Evolutionary conservation across 2,888 invertebrate genomes (phyloP).

Genomic region (Pyrrhosoma nymphula): DNA sequence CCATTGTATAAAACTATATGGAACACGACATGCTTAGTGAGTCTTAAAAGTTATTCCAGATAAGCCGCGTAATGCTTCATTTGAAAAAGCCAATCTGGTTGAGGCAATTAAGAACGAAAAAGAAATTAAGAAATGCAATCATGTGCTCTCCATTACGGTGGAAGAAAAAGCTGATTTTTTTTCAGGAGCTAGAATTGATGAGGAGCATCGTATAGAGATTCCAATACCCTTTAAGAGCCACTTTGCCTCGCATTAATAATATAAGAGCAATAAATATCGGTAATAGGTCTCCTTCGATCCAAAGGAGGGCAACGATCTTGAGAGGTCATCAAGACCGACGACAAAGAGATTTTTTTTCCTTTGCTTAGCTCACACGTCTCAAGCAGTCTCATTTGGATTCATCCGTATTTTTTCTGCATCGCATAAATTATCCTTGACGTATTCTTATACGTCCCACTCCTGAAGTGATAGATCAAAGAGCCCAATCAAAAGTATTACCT

Average conservation of each 20-base stretch:
- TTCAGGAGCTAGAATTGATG: neutral
- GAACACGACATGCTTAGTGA: too few species aligned
- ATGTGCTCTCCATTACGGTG: neutral
- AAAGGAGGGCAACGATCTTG: constrained; percentile 4
- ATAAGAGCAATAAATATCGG: constrained; percentile 14
- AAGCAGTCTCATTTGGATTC: neutral
- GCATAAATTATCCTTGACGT: neutral
- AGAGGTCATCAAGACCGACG: constrained; percentile 5
- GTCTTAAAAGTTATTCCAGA: too few species aligned
- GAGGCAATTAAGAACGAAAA: neutral
- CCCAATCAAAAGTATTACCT: too few species aligned
- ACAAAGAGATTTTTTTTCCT: neutral
- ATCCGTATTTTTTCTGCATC: neutral
- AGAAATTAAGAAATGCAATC: neutral
- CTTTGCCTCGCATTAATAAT: neutral
- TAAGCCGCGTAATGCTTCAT: too few species aligned
- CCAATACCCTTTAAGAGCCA: neutral
- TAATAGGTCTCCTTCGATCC: neutral
- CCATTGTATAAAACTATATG: too few species aligned
- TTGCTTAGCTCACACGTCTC: neutral
- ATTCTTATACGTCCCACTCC: neutral
- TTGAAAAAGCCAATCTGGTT: neutral
- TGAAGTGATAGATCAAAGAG: neutral
- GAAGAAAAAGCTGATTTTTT: neutral
- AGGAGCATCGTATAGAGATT: neutral